Evolutionary conservation across 2,113 vertebrate species (phyloP).

Genomic region (Rattus norvegicus): DNA sequence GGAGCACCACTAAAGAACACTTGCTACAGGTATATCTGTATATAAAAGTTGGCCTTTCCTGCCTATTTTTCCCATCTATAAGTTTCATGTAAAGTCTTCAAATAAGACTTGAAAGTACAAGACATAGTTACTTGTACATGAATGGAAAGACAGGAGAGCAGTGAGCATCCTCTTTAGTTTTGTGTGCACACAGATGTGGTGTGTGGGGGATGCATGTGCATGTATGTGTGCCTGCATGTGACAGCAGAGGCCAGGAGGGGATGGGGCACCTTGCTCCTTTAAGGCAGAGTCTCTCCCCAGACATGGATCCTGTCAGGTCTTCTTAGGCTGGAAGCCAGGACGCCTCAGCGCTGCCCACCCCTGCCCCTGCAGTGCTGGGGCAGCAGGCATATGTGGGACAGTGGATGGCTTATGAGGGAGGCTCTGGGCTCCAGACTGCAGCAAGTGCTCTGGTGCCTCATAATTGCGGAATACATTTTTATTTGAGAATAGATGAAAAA

Average conservation of each 20-base stretch:
- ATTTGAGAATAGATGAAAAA: slow-evolving; percentile 25
- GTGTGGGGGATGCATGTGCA: background rate
- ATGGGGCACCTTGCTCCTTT: background rate
- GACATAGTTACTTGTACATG: background rate
- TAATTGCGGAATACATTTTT: background rate
- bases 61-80: background rate
- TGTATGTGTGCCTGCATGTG: background rate
- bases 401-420: background rate
- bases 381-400: background rate
- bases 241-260: background rate
- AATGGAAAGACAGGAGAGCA: background rate
- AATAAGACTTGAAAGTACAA: slow-evolving; percentile 45
- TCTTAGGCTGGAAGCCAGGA: background rate
- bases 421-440: background rate
- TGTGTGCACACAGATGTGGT: background rate
- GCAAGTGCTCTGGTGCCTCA: background rate
- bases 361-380: background rate
- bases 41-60: slow-evolving; percentile 7
- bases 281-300: background rate
- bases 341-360: background rate
- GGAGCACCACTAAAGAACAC: background rate
- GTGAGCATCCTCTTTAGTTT: background rate
- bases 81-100: background rate
- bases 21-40: background rate
- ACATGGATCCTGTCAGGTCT: background rate